Percentiles rank a stretch among this genome's conserved stretches.
These are phyloP conservation scores for Branchellion lobata DNA, from an alignment of 2,888 invertebrate genomes.

Conservation along the genomic window DNA sequence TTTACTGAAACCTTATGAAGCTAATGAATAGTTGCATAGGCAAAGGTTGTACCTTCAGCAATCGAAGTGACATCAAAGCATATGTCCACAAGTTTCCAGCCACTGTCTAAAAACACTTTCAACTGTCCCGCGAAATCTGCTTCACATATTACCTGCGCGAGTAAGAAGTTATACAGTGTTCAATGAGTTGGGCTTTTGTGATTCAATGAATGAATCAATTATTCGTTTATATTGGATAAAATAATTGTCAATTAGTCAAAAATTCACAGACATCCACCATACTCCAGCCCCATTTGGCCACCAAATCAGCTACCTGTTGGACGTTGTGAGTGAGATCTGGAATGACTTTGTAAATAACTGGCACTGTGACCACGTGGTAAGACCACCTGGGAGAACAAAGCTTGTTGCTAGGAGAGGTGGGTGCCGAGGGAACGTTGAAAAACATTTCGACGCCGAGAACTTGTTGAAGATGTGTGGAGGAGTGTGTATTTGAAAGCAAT, in stretches of 20 bases:
- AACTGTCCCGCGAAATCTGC: slow-evolving; percentile 56
- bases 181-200: too few relatives aligned
- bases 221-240: too few relatives aligned
- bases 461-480: slow-evolving; percentile 48
- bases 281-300: too few relatives aligned
- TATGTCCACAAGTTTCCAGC: slow-evolving; percentile 58
- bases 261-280: too few relatives aligned
- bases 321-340: slow-evolving; percentile 48
- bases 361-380: slow-evolving; percentile 55
- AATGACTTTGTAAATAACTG: slow-evolving; percentile 51
- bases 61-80: slow-evolving; percentile 55
- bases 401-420: slow-evolving; percentile 48
- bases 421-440: slow-evolving; percentile 55
- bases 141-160: slow-evolving; percentile 50
- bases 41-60: slow-evolving; percentile 50
- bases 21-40: too few relatives aligned
- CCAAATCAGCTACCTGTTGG: slow-evolving; percentile 12
- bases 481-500: not conserved
- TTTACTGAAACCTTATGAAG: too few relatives aligned
- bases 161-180: too few relatives aligned
- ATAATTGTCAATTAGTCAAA: too few relatives aligned
- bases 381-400: slow-evolving; percentile 51
- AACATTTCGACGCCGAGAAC: slow-evolving; percentile 58
- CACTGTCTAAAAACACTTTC: slow-evolving; percentile 54
- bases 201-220: too few relatives aligned